Evolutionary conservation across 2,888 invertebrate species (phyloP).

Genomic region (Catonia carolina): DNA sequence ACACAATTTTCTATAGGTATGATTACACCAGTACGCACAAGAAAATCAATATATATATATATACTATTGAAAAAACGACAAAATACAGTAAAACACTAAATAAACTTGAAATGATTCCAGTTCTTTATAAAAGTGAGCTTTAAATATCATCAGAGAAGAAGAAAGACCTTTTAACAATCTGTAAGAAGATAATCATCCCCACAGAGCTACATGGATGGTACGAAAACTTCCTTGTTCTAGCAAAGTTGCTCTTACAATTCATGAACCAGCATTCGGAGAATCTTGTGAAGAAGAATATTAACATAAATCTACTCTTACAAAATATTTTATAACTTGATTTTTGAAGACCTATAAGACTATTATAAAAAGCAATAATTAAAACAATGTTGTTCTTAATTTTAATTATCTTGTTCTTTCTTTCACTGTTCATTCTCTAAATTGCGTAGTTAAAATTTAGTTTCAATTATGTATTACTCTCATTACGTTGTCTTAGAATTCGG

Average conservation of each 20-base stretch:
- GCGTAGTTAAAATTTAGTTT: too few species aligned
- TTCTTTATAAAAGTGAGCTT: background rate
- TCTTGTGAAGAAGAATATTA: too few species aligned
- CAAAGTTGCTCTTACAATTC: background rate
- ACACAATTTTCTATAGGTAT: conserved; percentile 8
- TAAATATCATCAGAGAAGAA: background rate
- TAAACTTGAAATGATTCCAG: conserved; percentile 8
- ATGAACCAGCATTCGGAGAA: conserved; percentile 4
- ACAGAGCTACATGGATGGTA: conserved; percentile 11
- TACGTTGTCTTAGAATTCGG: too few species aligned
- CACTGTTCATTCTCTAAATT: too few species aligned
- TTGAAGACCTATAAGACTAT: too few species aligned
- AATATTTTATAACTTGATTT: too few species aligned
- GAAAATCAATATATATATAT: too few species aligned
- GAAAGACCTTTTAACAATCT: background rate
- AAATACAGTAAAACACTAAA: background rate
- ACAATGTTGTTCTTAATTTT: too few species aligned
- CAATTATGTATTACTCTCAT: too few species aligned
- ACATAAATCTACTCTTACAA: too few species aligned
- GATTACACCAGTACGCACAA: background rate
- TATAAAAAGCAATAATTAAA: too few species aligned
- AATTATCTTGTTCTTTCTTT: too few species aligned
- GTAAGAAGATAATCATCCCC: conserved; percentile 6
- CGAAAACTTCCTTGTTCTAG: conserved; percentile 5
- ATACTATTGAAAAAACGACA: conserved; percentile 5